Evolutionary conservation across 2,113 vertebrate genomes (phyloP).

Genomic region (Oostethus manadensis): DNA sequence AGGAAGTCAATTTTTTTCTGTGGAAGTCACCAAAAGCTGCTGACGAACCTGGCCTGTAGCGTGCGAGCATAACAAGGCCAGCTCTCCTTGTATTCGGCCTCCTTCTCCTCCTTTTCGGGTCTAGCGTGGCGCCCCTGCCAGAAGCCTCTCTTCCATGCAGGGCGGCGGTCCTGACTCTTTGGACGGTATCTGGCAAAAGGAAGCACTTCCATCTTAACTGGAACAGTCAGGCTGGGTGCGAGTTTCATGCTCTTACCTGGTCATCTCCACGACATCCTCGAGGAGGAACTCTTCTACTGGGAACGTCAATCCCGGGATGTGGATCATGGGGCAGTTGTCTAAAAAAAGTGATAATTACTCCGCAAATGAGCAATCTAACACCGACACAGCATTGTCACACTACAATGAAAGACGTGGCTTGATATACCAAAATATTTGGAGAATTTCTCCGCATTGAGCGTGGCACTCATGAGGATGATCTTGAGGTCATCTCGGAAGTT

Average conservation of each 20-base stretch:
- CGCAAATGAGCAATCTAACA: not conserved
- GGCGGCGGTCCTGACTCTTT: conserved; percentile 72
- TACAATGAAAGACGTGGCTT: not conserved
- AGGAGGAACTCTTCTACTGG: conserved; percentile 90
- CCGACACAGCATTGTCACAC: not conserved
- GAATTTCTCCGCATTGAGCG: conserved; percentile 94
- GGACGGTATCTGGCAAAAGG: conserved; percentile 73
- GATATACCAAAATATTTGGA: conserved; percentile 88
- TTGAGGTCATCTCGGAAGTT: conserved; percentile 80
- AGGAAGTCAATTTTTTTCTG: no score
- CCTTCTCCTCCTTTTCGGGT: conserved; percentile 86
- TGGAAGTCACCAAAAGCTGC: not conserved
- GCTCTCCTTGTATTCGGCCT: conserved; percentile 83
- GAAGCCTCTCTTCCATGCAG: conserved; percentile 81
- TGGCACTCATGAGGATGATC: conserved; percentile 94
- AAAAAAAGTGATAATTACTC: not conserved
- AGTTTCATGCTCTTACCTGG: conserved; percentile 65
- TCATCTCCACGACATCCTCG: conserved; percentile 89
- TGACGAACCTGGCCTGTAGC: conserved; percentile 74
- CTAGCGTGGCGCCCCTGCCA: conserved; percentile 80
- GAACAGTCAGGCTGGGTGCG: not conserved
- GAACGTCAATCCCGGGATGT: conserved; percentile 94
- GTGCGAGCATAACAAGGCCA: conserved; percentile 82
- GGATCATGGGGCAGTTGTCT: conserved; percentile 90
- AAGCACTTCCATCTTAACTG: not conserved